Percentiles rank a stretch among this genome's conserved stretches.
Conservation (phyloP, 2,797 vertebrate genomes). For the Nasua narica region DNA sequence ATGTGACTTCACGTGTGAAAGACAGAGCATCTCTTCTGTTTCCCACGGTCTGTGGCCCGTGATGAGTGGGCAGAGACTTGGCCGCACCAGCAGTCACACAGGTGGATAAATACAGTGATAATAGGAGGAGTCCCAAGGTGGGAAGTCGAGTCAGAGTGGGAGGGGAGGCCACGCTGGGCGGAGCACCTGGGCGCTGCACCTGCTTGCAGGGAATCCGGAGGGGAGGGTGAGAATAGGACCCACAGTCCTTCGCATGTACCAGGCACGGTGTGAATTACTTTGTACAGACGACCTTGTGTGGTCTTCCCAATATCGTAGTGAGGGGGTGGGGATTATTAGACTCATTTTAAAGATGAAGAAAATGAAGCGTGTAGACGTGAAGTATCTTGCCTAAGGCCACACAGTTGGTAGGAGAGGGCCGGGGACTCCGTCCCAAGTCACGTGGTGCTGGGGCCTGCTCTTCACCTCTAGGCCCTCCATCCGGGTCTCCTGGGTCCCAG, state of each 20-base stretch:
- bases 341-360: not conserved
- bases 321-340: not conserved
- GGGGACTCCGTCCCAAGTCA: not conserved
- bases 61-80: not conserved
- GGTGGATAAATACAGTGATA: not conserved
- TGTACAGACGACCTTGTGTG: not conserved
- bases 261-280: not conserved
- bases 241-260: not conserved
- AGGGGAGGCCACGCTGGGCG: accelerated
- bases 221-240: not conserved
- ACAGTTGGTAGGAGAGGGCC: not conserved
- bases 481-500: not conserved
- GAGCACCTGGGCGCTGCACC: not conserved
- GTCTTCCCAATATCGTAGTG: not conserved
- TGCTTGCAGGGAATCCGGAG: not conserved
- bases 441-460: not conserved
- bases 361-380: not conserved
- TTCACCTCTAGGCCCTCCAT: too few species aligned
- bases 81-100: not conserved
- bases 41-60: not conserved
- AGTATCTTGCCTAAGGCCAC: not conserved
- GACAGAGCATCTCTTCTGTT: not conserved
- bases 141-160: not conserved
- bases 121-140: not conserved
- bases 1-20: not conserved